phyloP scores from a whole-genome alignment of 1,140 invertebrate species.

The Nymphalis io region DNA sequence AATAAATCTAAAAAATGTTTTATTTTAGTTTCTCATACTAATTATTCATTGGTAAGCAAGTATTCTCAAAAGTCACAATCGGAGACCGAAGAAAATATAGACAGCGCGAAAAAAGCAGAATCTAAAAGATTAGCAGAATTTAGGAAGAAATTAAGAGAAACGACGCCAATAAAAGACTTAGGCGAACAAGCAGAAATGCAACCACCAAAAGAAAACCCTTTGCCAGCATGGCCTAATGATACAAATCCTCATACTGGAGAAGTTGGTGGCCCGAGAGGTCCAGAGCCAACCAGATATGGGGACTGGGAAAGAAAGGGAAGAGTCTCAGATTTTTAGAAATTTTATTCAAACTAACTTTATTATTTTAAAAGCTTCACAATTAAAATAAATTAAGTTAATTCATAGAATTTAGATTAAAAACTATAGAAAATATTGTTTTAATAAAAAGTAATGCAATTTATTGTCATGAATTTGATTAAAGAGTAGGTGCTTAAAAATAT shows the following conservation, averaged over 20 bases:
- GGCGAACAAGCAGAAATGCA: conserved; percentile 82
- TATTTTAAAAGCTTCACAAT: conserved; percentile 7
- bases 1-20: conserved; percentile 4
- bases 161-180: conserved; percentile 82
- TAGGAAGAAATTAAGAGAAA: conserved; percentile 83
- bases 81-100: conserved; percentile 35
- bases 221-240: conserved; percentile 92
- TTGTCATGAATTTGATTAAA: too few relatives aligned
- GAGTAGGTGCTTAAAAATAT: too few relatives aligned
- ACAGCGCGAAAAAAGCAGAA: conserved; percentile 48
- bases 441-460: too few relatives aligned
- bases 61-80: conserved; percentile 49
- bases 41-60: conserved; percentile 29
- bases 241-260: conserved; percentile 97
- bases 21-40: conserved; percentile 28
- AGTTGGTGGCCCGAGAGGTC: conserved; percentile 95
- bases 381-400: neutral
- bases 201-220: conserved; percentile 91
- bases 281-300: conserved; percentile 98
- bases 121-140: conserved; percentile 80
- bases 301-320: conserved; percentile 99
- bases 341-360: conserved; percentile 3
- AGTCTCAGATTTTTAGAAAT: conserved; percentile 94
- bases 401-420: too few relatives aligned
- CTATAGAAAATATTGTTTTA: too few relatives aligned